Evolutionary conservation across 2,888 invertebrate genomes (phyloP).

Genomic region (Elgonia sp.): DNA sequence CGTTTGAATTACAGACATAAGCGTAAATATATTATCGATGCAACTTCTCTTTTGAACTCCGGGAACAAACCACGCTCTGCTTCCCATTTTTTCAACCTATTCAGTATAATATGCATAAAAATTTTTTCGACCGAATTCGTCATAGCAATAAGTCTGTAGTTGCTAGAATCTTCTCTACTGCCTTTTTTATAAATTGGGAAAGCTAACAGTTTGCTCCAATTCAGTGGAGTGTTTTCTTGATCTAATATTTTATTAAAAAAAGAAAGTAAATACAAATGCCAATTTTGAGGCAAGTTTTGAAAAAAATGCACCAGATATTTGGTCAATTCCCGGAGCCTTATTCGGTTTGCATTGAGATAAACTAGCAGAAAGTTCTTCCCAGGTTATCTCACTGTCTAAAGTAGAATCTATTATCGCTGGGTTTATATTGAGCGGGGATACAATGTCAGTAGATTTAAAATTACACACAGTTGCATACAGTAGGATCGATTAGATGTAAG

Average conservation of each 20-base stretch:
- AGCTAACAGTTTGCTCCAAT: no score
- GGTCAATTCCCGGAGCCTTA: constrained; percentile 16
- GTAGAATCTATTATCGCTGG: not conserved
- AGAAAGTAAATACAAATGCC: no score
- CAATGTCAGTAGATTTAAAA: not conserved
- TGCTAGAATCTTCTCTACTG: not conserved
- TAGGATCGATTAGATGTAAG: no score
- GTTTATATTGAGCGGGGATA: not conserved
- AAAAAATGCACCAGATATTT: constrained; percentile 11
- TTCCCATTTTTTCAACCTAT: not conserved
- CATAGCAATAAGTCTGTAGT: constrained; percentile 34
- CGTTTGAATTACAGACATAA: no score
- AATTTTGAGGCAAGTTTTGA: constrained; percentile 23
- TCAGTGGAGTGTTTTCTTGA: constrained; percentile 5
- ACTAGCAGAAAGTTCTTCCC: not conserved
- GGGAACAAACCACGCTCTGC: constrained; percentile 6
- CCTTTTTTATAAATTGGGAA: constrained; percentile 11
- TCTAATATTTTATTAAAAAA: constrained; percentile 28
- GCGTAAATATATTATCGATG: constrained; percentile 6
- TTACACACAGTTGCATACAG: not conserved
- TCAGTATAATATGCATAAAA: not conserved
- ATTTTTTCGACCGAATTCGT: constrained; percentile 23
- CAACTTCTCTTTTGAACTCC: constrained; percentile 19
- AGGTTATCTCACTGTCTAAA: not conserved
- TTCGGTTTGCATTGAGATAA: constrained; percentile 2